Percentiles rank a stretch among this genome's conserved stretches.
Evolutionary conservation across 2,888 invertebrate species (phyloP).

Genomic region (Panopea generosa): DNA sequence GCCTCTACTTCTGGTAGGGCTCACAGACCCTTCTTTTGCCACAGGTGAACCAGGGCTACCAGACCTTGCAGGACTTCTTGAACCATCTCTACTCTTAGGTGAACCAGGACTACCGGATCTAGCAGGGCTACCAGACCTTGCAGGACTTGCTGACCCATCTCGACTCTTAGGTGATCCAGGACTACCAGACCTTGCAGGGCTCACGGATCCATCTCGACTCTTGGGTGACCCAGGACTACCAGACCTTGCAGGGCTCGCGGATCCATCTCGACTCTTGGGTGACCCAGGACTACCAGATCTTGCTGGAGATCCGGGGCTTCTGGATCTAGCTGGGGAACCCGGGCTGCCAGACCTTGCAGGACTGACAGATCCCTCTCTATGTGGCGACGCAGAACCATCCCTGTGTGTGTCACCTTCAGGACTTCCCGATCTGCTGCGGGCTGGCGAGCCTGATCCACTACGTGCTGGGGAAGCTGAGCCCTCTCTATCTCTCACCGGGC

Average conservation of each 20-base stretch:
- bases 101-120: conserved; percentile 48
- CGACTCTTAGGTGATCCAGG: conserved; percentile 36
- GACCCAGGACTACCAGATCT: conserved; percentile 41
- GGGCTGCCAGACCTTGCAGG: conserved; percentile 23
- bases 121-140: conserved; percentile 24
- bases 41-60: conserved; percentile 51
- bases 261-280: conserved; percentile 43
- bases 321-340: conserved; percentile 29
- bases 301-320: conserved; percentile 21
- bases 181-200: conserved; percentile 44
- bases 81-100: conserved; percentile 46
- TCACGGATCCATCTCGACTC: conserved; percentile 35
- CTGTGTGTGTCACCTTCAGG: neutral
- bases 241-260: conserved; percentile 56
- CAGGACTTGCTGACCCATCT: conserved; percentile 58
- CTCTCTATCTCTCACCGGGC: conserved; percentile 23
- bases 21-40: conserved; percentile 40
- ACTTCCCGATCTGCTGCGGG: conserved; percentile 22
- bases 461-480: conserved; percentile 32
- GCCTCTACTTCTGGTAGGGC: conserved; percentile 48
- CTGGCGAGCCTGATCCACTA: conserved; percentile 32
- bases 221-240: conserved; percentile 30
- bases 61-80: conserved; percentile 56
- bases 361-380: conserved; percentile 12
- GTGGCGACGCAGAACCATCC: conserved; percentile 12